phyloP scores from a whole-genome alignment of 2,888 invertebrate genomes.

The Conus canariensis region DNA sequence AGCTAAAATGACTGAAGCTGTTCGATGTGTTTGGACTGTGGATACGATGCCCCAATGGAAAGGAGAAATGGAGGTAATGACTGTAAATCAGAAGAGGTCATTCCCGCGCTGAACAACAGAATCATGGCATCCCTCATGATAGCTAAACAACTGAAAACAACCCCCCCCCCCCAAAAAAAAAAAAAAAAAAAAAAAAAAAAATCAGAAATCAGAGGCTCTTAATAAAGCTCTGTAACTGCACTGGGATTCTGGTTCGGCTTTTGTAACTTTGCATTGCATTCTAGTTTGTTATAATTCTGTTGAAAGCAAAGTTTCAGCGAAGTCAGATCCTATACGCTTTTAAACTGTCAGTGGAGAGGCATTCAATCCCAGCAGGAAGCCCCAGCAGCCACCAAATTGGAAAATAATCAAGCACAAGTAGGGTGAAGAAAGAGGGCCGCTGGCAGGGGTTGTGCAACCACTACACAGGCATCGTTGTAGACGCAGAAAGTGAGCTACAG shows the following conservation, averaged over 20 bases:
- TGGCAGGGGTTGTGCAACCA: neutral
- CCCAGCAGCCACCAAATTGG: slow-evolving; percentile 29
- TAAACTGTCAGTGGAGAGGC: slow-evolving; percentile 24
- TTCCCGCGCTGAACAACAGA: neutral
- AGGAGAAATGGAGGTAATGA: neutral
- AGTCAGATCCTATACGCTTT: slow-evolving; percentile 21
- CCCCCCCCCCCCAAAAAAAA: no score
- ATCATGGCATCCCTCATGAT: neutral
- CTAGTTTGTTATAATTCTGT: no score
- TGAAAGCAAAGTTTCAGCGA: neutral
- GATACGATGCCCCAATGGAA: no score
- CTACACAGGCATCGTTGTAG: neutral
- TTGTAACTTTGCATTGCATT: neutral
- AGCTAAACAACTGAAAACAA: neutral
- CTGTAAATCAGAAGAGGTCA: neutral
- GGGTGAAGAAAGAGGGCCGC: neutral
- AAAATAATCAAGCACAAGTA: slow-evolving; percentile 19
- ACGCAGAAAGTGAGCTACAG: no score
- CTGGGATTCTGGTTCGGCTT: neutral
- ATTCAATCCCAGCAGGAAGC: slow-evolving; percentile 31
- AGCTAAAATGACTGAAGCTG: no score
- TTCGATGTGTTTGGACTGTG: no score
- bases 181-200: neutral
- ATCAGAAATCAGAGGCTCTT: neutral
- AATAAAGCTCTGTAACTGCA: neutral